Evolutionary conservation across 2,113 vertebrate genomes (phyloP).

Genomic region (Ardeotis arabs): DNA sequence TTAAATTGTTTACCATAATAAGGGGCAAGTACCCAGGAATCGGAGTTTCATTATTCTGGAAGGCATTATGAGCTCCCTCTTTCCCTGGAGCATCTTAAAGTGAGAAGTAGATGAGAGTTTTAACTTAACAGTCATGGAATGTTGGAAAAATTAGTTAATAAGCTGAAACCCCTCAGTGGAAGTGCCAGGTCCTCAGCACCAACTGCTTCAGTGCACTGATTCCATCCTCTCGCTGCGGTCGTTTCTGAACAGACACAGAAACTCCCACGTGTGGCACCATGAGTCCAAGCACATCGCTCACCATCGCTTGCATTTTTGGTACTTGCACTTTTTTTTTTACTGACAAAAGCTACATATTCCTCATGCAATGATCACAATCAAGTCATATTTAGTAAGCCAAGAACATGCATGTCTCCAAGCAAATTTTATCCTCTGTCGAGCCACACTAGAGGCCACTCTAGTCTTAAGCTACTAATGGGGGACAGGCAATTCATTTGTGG

Average conservation of each 20-base stretch:
- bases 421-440: neutral
- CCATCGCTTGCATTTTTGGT: neutral
- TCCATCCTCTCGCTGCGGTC: fast-evolving
- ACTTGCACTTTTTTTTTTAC: neutral
- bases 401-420: neutral
- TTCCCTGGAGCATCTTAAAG: neutral
- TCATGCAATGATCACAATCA: neutral
- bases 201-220: neutral
- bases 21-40: neutral
- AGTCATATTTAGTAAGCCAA: neutral
- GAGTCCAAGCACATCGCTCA: neutral
- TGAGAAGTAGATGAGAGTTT: neutral
- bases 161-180: neutral
- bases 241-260: neutral
- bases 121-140: neutral
- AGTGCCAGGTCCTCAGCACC: neutral
- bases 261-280: fast-evolving
- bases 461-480: neutral
- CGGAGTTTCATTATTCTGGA: neutral
- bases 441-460: neutral
- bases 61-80: neutral
- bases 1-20: neutral
- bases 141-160: neutral
- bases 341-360: neutral
- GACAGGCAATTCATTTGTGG: neutral